Percentiles rank a stretch among this genome's conserved stretches.
phyloP scores from a whole-genome alignment of 2,888 invertebrate genomes.

The Pristionchus maxplancki region DNA sequence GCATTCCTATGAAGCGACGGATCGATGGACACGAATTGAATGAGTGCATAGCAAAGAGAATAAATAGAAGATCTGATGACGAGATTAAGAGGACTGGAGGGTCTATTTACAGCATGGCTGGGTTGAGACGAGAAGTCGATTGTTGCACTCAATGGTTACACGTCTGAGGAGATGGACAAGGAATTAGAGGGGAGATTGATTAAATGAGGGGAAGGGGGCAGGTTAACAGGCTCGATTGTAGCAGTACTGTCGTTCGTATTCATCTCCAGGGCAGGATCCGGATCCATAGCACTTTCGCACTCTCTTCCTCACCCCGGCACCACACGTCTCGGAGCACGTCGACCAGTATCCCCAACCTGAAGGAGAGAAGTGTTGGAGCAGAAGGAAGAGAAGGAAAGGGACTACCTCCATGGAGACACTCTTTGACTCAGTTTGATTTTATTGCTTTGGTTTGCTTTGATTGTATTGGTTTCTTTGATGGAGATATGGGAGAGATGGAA shows the following conservation, averaged over 20 bases:
- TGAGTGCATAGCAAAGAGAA: slow-evolving; percentile 27
- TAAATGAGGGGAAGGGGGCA: neutral
- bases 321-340: slow-evolving; percentile 72
- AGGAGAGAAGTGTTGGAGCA: slow-evolving; percentile 49
- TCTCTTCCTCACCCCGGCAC: slow-evolving; percentile 72
- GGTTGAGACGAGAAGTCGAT: neutral
- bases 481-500: neutral
- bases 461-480: slow-evolving; percentile 36
- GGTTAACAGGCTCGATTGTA: slow-evolving; percentile 60
- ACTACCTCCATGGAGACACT: neutral
- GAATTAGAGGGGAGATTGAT: neutral
- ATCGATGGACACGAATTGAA: slow-evolving; percentile 11
- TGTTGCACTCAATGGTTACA: slow-evolving; percentile 45
- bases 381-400: neutral
- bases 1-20: neutral
- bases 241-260: slow-evolving; percentile 73
- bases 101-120: slow-evolving; percentile 43
- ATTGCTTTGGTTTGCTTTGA: slow-evolving; percentile 27
- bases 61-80: slow-evolving; percentile 36
- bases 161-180: slow-evolving; percentile 1
- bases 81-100: slow-evolving; percentile 21
- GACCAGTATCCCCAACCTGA: slow-evolving; percentile 77
- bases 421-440: slow-evolving; percentile 34
- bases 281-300: slow-evolving; percentile 77
- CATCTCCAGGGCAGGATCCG: slow-evolving; percentile 72